phyloP scores from a whole-genome alignment of 2,113 vertebrate species.

The Brienomyrus longianalis region DNA sequence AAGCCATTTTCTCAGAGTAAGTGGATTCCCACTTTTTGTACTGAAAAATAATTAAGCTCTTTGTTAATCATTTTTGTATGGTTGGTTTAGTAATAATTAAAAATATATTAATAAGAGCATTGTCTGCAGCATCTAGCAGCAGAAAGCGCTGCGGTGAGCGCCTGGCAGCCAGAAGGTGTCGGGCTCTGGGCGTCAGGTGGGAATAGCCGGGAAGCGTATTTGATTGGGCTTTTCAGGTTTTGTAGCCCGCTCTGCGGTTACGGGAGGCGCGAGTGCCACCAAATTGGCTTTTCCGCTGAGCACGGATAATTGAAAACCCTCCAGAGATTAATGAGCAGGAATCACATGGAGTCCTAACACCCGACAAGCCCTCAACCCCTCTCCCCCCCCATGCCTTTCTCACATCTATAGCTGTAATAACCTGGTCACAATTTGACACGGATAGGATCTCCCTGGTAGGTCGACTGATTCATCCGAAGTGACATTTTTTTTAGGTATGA shows the following conservation, averaged over 20 bases:
- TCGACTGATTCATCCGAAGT: background rate
- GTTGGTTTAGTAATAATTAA: background rate
- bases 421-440: background rate
- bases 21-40: background rate
- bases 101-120: background rate
- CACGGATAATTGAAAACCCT: background rate
- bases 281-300: background rate
- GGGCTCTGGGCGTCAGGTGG: background rate
- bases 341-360: background rate
- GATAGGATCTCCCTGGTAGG: background rate
- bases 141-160: background rate
- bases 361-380: background rate
- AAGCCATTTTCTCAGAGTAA: conserved; percentile 8
- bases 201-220: background rate
- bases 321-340: conserved; percentile 11
- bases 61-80: conserved; percentile 3
- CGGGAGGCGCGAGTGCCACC: background rate
- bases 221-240: background rate
- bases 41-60: conserved; percentile 5
- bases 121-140: background rate
- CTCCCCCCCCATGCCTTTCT: too few relatives aligned
- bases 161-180: background rate
- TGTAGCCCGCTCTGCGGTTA: background rate
- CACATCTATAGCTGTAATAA: background rate
- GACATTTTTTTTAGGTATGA: background rate